These are phyloP conservation scores for Drosophila yakuba DNA, from an alignment of 1,140 invertebrate species.

Conservation along the genomic window DNA sequence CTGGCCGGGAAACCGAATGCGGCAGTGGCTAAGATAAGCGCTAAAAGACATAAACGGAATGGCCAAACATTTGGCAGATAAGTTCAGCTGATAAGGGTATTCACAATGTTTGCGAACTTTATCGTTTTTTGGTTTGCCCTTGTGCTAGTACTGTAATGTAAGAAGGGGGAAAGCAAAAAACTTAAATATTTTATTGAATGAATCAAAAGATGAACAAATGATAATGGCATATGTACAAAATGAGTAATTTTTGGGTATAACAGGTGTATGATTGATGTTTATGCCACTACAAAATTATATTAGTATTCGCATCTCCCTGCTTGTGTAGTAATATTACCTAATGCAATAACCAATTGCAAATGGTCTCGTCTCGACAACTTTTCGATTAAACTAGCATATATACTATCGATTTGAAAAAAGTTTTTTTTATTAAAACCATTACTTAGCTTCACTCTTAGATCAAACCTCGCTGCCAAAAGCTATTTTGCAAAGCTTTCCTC, in stretches of 20 bases:
- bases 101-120: background rate
- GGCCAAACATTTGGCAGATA: conserved; percentile 22
- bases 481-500: conserved; percentile 5
- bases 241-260: no score
- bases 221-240: background rate
- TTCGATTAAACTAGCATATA: no score
- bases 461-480: conserved; percentile 24
- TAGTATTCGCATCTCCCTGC: no score
- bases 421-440: no score
- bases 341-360: no score
- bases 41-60: conserved; percentile 13
- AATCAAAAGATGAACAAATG: background rate
- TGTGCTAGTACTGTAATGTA: background rate
- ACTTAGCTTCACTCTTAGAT: background rate
- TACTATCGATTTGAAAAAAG: no score
- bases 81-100: conserved; percentile 27
- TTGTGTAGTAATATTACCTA: no score
- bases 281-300: no score
- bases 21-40: conserved; percentile 16
- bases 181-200: no score
- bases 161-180: background rate
- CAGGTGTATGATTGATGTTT: no score
- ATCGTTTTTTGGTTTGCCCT: background rate
- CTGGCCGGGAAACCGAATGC: conserved; percentile 30
- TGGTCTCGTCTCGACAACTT: no score